These are phyloP conservation scores for Galeopterus variegatus DNA, from an alignment of 2,113 vertebrate species.

Conservation along the genomic window DNA sequence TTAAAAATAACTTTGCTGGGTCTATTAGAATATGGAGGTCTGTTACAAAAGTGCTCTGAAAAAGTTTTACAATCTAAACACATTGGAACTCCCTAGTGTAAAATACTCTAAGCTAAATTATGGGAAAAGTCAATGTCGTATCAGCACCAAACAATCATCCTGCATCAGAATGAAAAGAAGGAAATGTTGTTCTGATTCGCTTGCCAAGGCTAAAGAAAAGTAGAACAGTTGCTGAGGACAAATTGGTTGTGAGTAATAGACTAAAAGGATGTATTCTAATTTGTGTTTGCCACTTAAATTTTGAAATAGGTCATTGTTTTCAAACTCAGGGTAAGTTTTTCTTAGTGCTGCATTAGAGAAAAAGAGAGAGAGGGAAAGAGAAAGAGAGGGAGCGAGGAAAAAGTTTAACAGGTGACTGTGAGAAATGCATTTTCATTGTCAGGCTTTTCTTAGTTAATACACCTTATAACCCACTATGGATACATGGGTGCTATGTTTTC, in stretches of 20 bases:
- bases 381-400: neutral
- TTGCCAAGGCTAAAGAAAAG: slow-evolving; percentile 88
- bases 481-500: neutral
- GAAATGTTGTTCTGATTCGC: slow-evolving; percentile 88
- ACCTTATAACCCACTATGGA: neutral
- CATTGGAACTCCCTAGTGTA: slow-evolving; percentile 87
- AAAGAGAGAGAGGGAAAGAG: neutral
- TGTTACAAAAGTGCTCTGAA: slow-evolving; percentile 79
- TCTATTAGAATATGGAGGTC: slow-evolving; percentile 71
- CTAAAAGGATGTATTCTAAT: slow-evolving; percentile 77
- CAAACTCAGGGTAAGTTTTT: neutral
- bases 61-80: slow-evolving; percentile 87
- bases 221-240: slow-evolving; percentile 82
- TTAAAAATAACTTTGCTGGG: slow-evolving; percentile 67
- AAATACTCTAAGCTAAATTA: slow-evolving; percentile 87
- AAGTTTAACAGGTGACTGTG: neutral
- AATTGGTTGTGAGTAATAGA: slow-evolving; percentile 79
- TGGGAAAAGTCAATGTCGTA: slow-evolving; percentile 88
- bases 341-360: neutral
- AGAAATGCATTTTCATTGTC: neutral
- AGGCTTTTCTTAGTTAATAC: neutral
- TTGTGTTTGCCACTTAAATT: slow-evolving; percentile 55
- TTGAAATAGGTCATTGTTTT: slow-evolving; percentile 57
- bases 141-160: slow-evolving; percentile 89
- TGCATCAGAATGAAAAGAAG: slow-evolving; percentile 90